phyloP scores from a whole-genome alignment of 2,113 vertebrate genomes.

The Coptodon bakossiorum region DNA sequence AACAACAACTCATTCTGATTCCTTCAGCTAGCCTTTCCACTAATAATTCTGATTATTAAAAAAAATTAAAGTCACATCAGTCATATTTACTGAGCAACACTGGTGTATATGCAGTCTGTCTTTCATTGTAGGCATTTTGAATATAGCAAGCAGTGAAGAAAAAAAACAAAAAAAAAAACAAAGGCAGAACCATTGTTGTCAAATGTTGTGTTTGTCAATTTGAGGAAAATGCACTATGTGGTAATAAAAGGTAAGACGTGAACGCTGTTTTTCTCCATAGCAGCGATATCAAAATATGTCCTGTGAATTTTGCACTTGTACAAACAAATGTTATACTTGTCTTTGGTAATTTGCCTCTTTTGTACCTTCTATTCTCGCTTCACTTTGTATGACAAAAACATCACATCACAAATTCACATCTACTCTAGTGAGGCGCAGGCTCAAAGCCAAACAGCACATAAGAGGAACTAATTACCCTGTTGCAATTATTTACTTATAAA shows the following conservation, averaged over 20 bases:
- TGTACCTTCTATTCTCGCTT: background rate
- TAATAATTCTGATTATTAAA: background rate
- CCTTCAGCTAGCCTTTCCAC: background rate
- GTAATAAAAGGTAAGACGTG: background rate
- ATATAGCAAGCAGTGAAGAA: background rate
- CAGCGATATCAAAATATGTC: background rate
- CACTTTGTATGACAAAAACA: background rate
- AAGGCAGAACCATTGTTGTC: background rate
- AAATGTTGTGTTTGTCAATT: background rate
- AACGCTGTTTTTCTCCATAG: background rate
- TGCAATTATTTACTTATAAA: conserved; percentile 2
- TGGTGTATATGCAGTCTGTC: background rate
- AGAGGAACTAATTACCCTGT: background rate
- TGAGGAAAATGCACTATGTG: background rate
- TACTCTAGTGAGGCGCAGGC: background rate
- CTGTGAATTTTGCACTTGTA: background rate
- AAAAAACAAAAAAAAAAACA: background rate
- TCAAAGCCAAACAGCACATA: background rate
- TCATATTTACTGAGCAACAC: background rate
- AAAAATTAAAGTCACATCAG: background rate
- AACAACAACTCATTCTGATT: background rate
- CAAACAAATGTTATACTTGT: background rate
- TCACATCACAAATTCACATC: background rate
- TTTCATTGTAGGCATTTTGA: background rate
- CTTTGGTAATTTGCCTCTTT: background rate